A percentile compares a stretch with the other conserved stretches of the same genome.
phyloP scores from a whole-genome alignment of 2,797 vertebrate genomes.

The Otolemur crassicaudatus region DNA sequence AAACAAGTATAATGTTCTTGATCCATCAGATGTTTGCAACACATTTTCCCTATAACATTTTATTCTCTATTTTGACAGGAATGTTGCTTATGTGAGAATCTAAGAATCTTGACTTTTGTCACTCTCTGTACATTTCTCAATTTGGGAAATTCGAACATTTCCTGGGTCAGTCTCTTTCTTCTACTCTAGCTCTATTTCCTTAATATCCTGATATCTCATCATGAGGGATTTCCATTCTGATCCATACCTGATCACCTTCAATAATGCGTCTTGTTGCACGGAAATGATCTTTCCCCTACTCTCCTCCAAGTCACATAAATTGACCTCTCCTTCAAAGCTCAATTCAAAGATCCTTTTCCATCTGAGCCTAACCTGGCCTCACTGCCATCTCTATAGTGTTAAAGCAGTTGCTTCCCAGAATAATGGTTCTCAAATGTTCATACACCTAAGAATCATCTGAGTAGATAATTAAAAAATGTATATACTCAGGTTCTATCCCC shows the following conservation, averaged over 20 bases:
- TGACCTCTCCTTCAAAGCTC: not conserved
- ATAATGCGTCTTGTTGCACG: not conserved
- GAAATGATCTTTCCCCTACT: not conserved
- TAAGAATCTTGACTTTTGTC: not conserved
- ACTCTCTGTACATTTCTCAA: not conserved
- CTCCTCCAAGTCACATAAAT: not conserved
- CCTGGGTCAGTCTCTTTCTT: not conserved
- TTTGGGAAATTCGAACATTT: not conserved
- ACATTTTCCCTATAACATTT: not conserved
- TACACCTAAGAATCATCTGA: not conserved
- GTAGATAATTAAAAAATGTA: not conserved
- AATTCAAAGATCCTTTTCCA: not conserved
- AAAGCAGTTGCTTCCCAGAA: not conserved
- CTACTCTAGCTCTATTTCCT: not conserved
- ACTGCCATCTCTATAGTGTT: not conserved
- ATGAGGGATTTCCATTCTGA: not conserved
- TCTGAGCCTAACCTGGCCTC: not conserved
- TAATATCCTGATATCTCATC: not conserved
- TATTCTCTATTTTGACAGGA: not conserved
- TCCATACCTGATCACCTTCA: not conserved
- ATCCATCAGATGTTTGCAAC: not conserved
- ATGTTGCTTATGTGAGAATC: not conserved
- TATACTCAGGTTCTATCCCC: not conserved
- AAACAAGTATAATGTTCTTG: not conserved
- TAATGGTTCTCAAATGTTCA: not conserved